Conservation (phyloP, 2,797 vertebrate genomes). For the Oophaga sylvatica region DNA sequence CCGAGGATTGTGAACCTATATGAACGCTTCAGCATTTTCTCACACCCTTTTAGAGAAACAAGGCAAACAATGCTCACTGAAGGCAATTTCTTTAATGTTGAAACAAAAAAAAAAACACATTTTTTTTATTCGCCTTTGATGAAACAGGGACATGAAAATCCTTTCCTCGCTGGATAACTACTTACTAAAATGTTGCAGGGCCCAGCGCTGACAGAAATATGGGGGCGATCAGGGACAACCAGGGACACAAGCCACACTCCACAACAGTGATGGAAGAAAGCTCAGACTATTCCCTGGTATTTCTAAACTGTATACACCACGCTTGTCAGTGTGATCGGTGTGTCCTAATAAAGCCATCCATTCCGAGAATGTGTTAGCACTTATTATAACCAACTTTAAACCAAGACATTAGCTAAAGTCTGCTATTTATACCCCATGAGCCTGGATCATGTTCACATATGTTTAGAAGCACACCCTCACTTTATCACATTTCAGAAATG, state of each 20-base stretch:
- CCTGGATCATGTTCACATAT: slow-evolving; percentile 71
- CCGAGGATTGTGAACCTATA: slow-evolving; percentile 11
- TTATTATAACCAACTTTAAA: slow-evolving; percentile 71
- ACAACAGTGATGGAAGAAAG: background rate
- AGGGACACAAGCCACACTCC: background rate
- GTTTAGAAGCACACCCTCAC: slow-evolving; percentile 72
- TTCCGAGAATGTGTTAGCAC: slow-evolving; percentile 68
- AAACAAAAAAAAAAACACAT: background rate
- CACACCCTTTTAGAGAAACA: slow-evolving; percentile 2
- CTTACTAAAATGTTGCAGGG: background rate
- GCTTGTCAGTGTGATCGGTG: slow-evolving; percentile 46
- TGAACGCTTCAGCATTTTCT: slow-evolving; percentile 4
- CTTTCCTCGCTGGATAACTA: background rate
- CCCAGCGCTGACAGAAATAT: slow-evolving; percentile 11
- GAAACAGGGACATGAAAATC: background rate
- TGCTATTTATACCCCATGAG: slow-evolving; percentile 70
- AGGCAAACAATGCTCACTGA: background rate
- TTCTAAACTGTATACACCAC: slow-evolving; percentile 36
- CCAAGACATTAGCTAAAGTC: slow-evolving; percentile 67
- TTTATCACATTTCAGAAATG: slow-evolving; percentile 72
- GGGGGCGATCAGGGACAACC: slow-evolving; percentile 19
- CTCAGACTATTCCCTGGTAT: background rate
- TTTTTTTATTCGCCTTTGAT: background rate
- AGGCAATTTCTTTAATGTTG: background rate
- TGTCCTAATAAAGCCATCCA: slow-evolving; percentile 66